Evolutionary conservation across 2,888 invertebrate genomes (phyloP).

Genomic region (Mythimna ferrago): DNA sequence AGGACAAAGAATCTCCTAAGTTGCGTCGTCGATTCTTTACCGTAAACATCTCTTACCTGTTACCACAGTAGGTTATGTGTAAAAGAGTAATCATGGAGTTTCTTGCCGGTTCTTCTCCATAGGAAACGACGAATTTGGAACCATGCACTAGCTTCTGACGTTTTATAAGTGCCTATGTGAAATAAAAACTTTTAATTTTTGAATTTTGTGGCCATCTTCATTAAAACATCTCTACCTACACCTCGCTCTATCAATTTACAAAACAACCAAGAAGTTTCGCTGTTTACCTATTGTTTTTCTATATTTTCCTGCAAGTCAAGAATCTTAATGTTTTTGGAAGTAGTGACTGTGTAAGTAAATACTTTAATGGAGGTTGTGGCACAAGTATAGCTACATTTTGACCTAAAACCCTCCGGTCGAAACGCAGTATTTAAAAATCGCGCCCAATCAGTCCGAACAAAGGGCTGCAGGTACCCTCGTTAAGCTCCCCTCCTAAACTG

Average conservation of each 20-base stretch:
- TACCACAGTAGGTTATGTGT: background rate
- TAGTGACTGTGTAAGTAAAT: background rate
- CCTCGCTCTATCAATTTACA: background rate
- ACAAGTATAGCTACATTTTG: constrained; percentile 6
- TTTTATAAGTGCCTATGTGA: no score
- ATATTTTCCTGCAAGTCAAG: background rate
- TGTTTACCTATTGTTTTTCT: background rate
- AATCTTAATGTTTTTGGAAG: background rate
- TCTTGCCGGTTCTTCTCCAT: no score
- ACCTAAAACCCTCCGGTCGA: constrained; percentile 41
- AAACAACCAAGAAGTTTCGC: background rate
- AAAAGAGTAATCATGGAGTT: no score
- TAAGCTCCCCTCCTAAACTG: constrained; percentile 66
- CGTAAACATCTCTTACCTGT: background rate
- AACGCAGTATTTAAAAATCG: constrained; percentile 62
- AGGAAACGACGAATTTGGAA: no score
- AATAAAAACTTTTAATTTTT: no score
- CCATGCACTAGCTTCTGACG: no score
- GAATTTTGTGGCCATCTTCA: no score
- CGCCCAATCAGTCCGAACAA: constrained; percentile 71
- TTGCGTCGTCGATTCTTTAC: background rate
- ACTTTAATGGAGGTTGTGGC: background rate
- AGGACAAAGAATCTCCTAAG: background rate
- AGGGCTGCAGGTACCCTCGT: constrained; percentile 64
- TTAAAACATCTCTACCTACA: background rate